Evolutionary conservation across 92 coral and sea anemone species (phyloP), one percentile per base, ranked within the genome.

Genomic region (Muricea muricata): DNA sequence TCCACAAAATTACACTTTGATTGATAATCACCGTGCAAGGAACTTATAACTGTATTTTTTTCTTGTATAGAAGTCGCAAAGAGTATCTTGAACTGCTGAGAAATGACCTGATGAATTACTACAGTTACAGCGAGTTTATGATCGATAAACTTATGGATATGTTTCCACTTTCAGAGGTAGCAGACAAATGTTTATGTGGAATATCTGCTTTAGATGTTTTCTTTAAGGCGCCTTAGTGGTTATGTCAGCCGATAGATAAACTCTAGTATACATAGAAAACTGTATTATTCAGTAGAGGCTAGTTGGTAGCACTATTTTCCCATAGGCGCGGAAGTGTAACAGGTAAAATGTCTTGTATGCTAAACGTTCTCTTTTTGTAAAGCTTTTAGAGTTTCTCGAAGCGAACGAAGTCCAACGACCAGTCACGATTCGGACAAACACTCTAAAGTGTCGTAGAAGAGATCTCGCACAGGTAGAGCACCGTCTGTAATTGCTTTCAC

Each of bases 391-490:
- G 89, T 91, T 92, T 29, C 88, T 95, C 18, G 98, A 95, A 84
- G 97, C 98, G 65, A 95, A 95, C 40, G 98, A 95, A 93, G 98
- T 95, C 29, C 90, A 86, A 39, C 90, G 98, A 66, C 98, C 98
- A 18, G 93, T 95, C 25, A 95, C 98, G 24, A 93, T 95, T 23
- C 88, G 98, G 74, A 90, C 98, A 69, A 95, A 95, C 66, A 92
- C 97, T 25, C 82, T 95, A 33, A 95, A 95, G 81, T 79, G 95
- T 26, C 88, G 98, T 73, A 88, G 98, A 75, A 85, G 98, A 85
- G 98, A 95, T 76, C 88, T 95, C 25, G 98, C 98, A 1, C 98
- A 95, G 93, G 98, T 95, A 0, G 31, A 12, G 12, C 1, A 31
- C 20, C 14, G n/a, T n/a, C n/a, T n/a, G n/a, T n/a, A n/a, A n/a